phyloP scores from a whole-genome alignment of 2,113 vertebrate species.

The Thinocorus orbignyianus region DNA sequence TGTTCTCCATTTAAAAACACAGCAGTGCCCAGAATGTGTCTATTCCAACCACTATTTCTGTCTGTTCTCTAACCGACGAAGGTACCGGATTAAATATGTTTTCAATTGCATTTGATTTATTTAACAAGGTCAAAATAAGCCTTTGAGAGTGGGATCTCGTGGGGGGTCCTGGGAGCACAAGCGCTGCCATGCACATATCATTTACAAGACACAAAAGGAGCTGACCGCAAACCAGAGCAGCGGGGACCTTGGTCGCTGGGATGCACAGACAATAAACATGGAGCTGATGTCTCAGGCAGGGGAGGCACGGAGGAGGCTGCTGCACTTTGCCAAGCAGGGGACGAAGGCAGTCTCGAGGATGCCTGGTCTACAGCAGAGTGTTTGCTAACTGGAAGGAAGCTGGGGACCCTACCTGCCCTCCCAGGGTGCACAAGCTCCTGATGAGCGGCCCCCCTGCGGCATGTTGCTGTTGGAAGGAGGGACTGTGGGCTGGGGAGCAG shows the following conservation, averaged over 20 bases:
- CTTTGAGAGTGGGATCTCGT: neutral
- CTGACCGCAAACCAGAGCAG: neutral
- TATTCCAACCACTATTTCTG: neutral
- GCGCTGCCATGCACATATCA: neutral
- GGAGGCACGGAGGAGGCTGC: neutral
- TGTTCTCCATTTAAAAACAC: neutral
- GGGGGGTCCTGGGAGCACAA: constrained; percentile 24
- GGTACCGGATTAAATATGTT: neutral
- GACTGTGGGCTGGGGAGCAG: neutral
- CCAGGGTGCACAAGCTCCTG: neutral
- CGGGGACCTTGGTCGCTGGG: neutral
- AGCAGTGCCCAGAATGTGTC: neutral
- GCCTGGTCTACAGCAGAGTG: neutral
- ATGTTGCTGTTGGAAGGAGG: neutral
- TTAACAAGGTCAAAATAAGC: constrained; percentile 14
- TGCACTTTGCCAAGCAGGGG: neutral
- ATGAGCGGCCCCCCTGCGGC: neutral
- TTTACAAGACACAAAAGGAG: neutral
- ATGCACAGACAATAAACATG: neutral
- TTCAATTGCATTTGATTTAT: neutral
- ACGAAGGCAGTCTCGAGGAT: neutral
- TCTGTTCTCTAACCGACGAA: neutral
- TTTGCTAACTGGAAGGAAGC: neutral
- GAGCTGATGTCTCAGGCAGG: neutral
- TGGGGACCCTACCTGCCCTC: neutral